Percentiles rank a stretch among this genome's conserved stretches.
phyloP scores from a whole-genome alignment of 2,888 invertebrate genomes.

The Synergus laeviventris region DNA sequence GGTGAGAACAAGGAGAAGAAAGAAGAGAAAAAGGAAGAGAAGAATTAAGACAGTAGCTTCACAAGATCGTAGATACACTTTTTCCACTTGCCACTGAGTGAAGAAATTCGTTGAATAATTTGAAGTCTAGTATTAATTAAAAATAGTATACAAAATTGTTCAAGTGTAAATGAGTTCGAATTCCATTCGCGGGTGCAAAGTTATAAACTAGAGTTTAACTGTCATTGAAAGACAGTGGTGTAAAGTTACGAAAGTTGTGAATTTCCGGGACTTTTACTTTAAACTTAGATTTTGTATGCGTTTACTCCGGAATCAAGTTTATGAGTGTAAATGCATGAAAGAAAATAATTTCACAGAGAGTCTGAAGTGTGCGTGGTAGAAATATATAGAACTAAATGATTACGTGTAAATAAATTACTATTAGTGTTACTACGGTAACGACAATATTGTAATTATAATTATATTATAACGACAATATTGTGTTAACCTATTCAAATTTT shows the following conservation, averaged over 20 bases:
- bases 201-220: conserved; percentile 9
- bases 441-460: conserved; percentile 40
- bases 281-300: neutral
- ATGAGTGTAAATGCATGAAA: conserved; percentile 21
- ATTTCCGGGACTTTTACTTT: neutral
- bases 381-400: conserved; percentile 17
- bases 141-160: conserved; percentile 19
- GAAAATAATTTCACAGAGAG: conserved; percentile 22
- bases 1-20: conserved; percentile 81
- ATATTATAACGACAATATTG: conserved; percentile 33
- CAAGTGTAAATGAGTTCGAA: conserved; percentile 11
- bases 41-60: neutral
- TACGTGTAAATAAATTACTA: conserved; percentile 34
- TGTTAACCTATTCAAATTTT: conserved; percentile 48
- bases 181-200: conserved; percentile 11
- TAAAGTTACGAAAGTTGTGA: neutral
- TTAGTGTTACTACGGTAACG: conserved; percentile 21
- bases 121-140: conserved; percentile 19
- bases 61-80: conserved; percentile 7
- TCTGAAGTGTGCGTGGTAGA: conserved; percentile 27
- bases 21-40: conserved; percentile 14
- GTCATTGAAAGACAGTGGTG: neutral
- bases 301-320: neutral
- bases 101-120: conserved; percentile 1
- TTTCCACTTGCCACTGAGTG: conserved; percentile 1